Percentiles rank a stretch among this genome's conserved stretches.
Conservation (phyloP, 2,888 invertebrate genomes). For the Hyles lineata region DNA sequence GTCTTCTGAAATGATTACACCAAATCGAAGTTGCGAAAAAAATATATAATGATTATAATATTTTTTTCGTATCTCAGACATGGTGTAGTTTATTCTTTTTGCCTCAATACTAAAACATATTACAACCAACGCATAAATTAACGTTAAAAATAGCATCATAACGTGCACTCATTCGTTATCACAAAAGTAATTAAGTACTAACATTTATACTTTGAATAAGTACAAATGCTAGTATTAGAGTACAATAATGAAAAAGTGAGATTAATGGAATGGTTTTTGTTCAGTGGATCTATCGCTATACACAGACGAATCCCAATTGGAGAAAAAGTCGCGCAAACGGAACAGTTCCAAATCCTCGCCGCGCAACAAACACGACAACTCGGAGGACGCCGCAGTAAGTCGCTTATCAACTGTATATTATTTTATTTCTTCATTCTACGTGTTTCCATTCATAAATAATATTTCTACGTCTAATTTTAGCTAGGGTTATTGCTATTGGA, state of each 20-base stretch:
- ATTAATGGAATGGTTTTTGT: slow-evolving; percentile 35
- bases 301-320: slow-evolving; percentile 92
- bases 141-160: too few relatives aligned
- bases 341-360: slow-evolving; percentile 69
- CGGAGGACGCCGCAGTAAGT: slow-evolving; percentile 59
- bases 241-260: background rate
- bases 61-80: too few relatives aligned
- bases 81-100: too few relatives aligned
- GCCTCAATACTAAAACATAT: too few relatives aligned
- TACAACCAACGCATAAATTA: too few relatives aligned
- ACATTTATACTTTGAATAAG: background rate
- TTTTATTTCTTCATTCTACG: background rate
- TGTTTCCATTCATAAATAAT: background rate
- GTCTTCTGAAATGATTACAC: too few relatives aligned
- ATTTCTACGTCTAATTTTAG: too few relatives aligned
- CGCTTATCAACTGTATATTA: background rate
- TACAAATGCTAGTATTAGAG: background rate
- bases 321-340: slow-evolving; percentile 83
- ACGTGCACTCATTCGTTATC: too few relatives aligned
- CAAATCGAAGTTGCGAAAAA: too few relatives aligned
- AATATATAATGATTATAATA: too few relatives aligned
- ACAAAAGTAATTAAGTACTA: background rate
- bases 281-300: slow-evolving; percentile 93
- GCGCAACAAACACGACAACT: slow-evolving; percentile 49
- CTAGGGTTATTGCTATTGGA: too few relatives aligned